phyloP scores from a whole-genome alignment of 1,140 invertebrate genomes.

The Lithobius niger region DNA sequence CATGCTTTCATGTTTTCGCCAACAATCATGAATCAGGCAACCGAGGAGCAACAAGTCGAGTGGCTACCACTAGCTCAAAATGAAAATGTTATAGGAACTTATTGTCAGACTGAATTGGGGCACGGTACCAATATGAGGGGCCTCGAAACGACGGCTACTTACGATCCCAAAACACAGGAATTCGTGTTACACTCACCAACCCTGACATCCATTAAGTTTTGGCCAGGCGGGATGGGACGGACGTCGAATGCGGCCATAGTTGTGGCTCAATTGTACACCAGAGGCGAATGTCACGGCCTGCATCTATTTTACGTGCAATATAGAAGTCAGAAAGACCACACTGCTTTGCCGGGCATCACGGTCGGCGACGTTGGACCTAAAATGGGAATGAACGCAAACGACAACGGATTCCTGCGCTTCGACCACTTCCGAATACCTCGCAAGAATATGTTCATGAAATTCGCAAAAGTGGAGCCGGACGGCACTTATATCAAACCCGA shows the following conservation, averaged over 20 bases:
- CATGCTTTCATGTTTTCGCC: neutral
- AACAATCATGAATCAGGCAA: neutral
- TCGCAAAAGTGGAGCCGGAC: constrained; percentile 48
- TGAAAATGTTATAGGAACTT: neutral
- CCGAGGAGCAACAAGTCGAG: neutral
- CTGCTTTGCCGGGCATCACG: constrained; percentile 70
- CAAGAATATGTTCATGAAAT: constrained; percentile 85
- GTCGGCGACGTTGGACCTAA: constrained; percentile 91
- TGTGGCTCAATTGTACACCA: constrained; percentile 72
- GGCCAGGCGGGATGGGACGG: constrained; percentile 90
- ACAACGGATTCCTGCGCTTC: constrained; percentile 82
- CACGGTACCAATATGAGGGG: constrained; percentile 70
- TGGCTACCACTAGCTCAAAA: neutral
- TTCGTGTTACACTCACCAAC: constrained; percentile 79
- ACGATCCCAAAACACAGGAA: constrained; percentile 67
- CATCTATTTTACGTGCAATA: constrained; percentile 88
- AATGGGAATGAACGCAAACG: constrained; percentile 74
- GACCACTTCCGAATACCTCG: constrained; percentile 73
- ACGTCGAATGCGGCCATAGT: constrained; percentile 76
- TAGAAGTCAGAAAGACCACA: constrained; percentile 69
- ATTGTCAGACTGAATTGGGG: neutral
- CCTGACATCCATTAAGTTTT: constrained; percentile 82
- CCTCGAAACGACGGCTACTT: constrained; percentile 80
- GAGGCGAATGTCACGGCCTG: constrained; percentile 69
- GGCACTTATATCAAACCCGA: neutral